Conservation (phyloP, 2,113 vertebrate genomes). For the Prochilodus magdalenae region DNA sequence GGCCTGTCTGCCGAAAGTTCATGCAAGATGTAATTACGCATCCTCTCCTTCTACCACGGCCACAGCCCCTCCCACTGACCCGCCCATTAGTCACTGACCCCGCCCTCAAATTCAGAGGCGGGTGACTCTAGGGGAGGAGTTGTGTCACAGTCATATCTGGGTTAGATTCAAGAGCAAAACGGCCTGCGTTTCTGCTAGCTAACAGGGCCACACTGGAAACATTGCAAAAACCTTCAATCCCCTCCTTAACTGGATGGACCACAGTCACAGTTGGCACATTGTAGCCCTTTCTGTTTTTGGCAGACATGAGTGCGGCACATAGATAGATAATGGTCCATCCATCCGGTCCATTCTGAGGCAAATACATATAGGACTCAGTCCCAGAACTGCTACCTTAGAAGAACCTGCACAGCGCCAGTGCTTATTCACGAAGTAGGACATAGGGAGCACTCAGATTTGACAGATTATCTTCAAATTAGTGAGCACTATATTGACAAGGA, state of each 20-base stretch:
- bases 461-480: neutral
- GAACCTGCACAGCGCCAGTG: neutral
- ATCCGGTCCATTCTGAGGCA: conserved; percentile 5
- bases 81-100: conserved; percentile 24
- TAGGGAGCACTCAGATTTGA: neutral
- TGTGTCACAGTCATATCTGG: neutral
- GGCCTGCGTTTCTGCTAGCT: conserved; percentile 1
- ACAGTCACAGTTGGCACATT: conserved; percentile 7
- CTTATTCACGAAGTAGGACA: neutral
- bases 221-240: conserved; percentile 33
- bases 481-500: neutral
- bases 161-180: neutral
- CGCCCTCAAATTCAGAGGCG: conserved; percentile 29
- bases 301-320: neutral
- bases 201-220: conserved; percentile 15
- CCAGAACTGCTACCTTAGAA: neutral
- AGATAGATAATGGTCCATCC: conserved; percentile 1
- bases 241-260: conserved; percentile 6
- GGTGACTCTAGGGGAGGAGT: neutral
- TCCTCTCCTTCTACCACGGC: conserved; percentile 70
- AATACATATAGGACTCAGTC: conserved; percentile 11
- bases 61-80: conserved; percentile 62
- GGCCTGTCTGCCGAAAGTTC: conserved; percentile 87
- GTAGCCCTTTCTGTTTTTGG: neutral
- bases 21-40: conserved; percentile 89